Base-by-base conservation (phyloP, 1,140 invertebrate species). In the Campoletis sonorensis region DNA sequence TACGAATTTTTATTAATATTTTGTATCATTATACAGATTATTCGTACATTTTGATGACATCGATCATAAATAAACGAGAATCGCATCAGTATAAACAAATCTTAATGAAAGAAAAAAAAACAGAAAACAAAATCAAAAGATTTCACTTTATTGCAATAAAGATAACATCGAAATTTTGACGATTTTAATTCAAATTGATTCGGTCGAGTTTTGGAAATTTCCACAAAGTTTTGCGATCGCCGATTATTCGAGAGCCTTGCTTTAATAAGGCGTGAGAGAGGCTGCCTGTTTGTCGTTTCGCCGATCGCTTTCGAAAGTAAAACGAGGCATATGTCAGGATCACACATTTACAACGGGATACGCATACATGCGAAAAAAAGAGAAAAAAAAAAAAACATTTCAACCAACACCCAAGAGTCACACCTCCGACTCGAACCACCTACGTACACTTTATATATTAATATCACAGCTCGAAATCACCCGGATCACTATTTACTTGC, bases 281-380 rank as follows among this genome's bases (percentile, higher is more conserved):
- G 45, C 15, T 54, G 40, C 8, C 18, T 54, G 72, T 54, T 54
- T 54, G 23, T 45, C 40, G 70, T 51, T 75, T 54, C 40, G 10
- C 26, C 72, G 72, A 75, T 75, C 79, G 75, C 73, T 76, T 81
- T 81, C 80, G 80, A 81, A 81, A 81, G 80, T 67, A 81, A 64
- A 33, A 70, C 67, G 30, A 33, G 67, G 67, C 30, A 70, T 33
- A 30, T 40, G 16, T 26, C 23, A 27, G 30, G 67, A 70, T 70
- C n/a, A 61, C 30, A 61, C 51, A 61, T 23, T 37, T 26, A 54
- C 40, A 13, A 58, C 8, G 40, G 40, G 40, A 61, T 23, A 61
- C 26, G 33, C 37, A 77, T 26, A 33, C 26, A 77, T 21, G 5
- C 40, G 30, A 10, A 37, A 37, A 37, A 4, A 37, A 37, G 10